Percentiles rank a stretch among this genome's conserved stretches.
Evolutionary conservation across 2,113 vertebrate species (phyloP).

Genomic region (Nerophis ophidion): DNA sequence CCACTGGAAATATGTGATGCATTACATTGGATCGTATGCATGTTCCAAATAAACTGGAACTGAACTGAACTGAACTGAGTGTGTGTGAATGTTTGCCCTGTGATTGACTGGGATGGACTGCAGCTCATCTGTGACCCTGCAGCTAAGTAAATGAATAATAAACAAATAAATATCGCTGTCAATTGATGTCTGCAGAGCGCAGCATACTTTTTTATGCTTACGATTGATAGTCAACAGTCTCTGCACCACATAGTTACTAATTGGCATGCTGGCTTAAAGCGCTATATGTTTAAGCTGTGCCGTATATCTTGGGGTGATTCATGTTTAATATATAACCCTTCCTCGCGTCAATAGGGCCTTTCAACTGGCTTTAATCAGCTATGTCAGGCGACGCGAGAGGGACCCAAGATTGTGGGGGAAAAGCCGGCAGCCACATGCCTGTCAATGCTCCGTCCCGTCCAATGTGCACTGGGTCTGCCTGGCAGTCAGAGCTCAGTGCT

Average conservation of each 20-base stretch:
- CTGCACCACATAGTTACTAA: constrained; percentile 1
- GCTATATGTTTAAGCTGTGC: constrained; percentile 6
- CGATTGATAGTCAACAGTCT: neutral
- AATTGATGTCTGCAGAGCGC: too few relatives aligned
- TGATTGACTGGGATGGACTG: too few relatives aligned
- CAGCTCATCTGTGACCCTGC: too few relatives aligned
- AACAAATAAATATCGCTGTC: too few relatives aligned
- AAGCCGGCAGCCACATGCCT: constrained; percentile 57
- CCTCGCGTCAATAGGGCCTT: constrained; percentile 36
- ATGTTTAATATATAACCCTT: constrained; percentile 50
- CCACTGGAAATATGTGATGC: too few relatives aligned
- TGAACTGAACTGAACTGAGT: too few relatives aligned
- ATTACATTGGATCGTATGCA: too few relatives aligned
- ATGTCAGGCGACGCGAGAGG: constrained; percentile 45
- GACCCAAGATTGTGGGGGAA: constrained; percentile 34
- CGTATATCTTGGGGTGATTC: constrained; percentile 4
- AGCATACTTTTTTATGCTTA: neutral
- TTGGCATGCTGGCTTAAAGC: neutral
- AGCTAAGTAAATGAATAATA: too few relatives aligned
- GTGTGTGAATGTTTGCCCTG: too few relatives aligned
- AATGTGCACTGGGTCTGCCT: constrained; percentile 60
- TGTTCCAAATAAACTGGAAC: too few relatives aligned
- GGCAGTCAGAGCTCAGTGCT: constrained; percentile 35
- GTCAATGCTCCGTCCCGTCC: constrained; percentile 55
- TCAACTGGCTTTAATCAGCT: constrained; percentile 50